Percentiles rank a stretch among this genome's conserved stretches.
phyloP scores from a whole-genome alignment of 2,797 vertebrate species.

The Anguilla marmorata region DNA sequence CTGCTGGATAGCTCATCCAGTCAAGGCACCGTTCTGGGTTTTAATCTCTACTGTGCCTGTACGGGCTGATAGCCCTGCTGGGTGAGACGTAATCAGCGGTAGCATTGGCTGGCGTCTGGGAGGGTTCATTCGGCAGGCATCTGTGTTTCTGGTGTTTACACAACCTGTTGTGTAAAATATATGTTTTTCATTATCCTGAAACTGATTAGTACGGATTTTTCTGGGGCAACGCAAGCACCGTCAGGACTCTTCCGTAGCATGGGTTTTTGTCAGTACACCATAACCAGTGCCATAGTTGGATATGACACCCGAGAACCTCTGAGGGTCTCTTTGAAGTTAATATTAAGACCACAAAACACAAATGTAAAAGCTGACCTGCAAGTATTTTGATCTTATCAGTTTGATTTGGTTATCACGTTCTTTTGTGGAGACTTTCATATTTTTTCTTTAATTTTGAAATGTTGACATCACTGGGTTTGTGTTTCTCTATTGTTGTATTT shows the following conservation, averaged over 20 bases:
- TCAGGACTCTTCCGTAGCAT: neutral
- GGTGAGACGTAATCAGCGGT: too few species aligned
- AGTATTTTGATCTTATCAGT: neutral
- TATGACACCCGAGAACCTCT: neutral
- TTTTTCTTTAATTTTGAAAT: neutral
- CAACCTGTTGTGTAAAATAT: too few species aligned
- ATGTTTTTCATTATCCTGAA: too few species aligned
- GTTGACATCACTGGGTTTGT: neutral
- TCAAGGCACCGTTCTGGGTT: too few species aligned
- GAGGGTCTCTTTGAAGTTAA: neutral
- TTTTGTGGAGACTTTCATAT: neutral
- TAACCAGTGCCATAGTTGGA: neutral
- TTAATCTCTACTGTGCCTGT: too few species aligned
- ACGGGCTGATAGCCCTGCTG: too few species aligned
- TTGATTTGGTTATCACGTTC: neutral
- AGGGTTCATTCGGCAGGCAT: too few species aligned
- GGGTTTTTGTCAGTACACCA: neutral
- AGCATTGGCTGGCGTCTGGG: too few species aligned
- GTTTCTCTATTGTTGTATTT: neutral
- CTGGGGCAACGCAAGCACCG: too few species aligned
- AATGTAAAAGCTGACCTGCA: neutral
- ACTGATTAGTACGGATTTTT: too few species aligned
- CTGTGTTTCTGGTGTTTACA: too few species aligned
- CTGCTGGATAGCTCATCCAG: too few species aligned
- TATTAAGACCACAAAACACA: neutral